A percentile compares a stretch with the other conserved stretches of the same genome.
Conservation (phyloP, 2,888 invertebrate genomes). For the Acanthosepion lycidas region DNA sequence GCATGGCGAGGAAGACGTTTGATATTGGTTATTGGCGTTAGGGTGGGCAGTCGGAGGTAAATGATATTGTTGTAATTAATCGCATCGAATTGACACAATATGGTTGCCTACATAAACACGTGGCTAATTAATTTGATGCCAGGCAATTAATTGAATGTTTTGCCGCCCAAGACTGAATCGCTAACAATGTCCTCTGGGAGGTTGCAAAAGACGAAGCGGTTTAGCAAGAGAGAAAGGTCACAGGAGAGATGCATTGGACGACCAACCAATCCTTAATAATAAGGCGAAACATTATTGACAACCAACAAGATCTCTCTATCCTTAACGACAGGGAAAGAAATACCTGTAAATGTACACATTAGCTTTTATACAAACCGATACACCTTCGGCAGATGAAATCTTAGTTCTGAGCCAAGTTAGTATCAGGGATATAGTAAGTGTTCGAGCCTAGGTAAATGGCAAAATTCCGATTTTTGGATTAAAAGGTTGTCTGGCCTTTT, state of each 20-base stretch:
- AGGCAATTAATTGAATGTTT: constrained; percentile 9
- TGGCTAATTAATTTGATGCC: constrained; percentile 21
- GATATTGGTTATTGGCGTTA: background rate
- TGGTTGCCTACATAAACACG: background rate
- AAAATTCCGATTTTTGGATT: no score
- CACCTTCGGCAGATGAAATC: no score
- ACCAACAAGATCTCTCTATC: no score
- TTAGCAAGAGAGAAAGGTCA: background rate
- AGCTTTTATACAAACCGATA: background rate
- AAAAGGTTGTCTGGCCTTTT: no score
- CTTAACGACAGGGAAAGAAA: no score
- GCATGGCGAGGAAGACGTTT: background rate
- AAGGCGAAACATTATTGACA: no score
- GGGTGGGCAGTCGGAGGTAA: background rate
- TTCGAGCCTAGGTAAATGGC: no score
- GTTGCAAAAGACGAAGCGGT: background rate
- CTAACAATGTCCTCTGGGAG: background rate
- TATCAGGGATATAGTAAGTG: no score
- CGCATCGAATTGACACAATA: background rate
- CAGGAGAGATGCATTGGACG: background rate
- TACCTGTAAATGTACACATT: background rate
- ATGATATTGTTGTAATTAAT: constrained; percentile 9
- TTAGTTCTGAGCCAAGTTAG: no score
- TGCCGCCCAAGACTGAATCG: background rate
- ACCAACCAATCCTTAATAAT: background rate